These are phyloP conservation scores for Perca flavescens DNA, from an alignment of 2,113 vertebrate species.

Conservation along the genomic window DNA sequence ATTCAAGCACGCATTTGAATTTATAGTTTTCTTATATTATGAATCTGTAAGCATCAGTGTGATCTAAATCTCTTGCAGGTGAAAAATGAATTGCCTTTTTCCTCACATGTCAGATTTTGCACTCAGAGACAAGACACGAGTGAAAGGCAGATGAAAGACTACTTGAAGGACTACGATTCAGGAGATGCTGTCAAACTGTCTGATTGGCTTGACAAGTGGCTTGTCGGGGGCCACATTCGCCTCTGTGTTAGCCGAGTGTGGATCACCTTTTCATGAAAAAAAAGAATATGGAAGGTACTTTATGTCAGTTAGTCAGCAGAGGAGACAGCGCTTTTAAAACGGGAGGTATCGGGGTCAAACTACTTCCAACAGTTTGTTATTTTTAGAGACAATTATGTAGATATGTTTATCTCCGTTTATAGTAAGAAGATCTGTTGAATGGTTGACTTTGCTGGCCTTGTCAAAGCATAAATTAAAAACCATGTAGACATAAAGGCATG, in stretches of 20 bases:
- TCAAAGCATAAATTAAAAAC: conserved; percentile 48
- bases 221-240: conserved; percentile 18
- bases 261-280: conserved; percentile 31
- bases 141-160: conserved; percentile 45
- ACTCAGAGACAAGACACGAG: conserved; percentile 7
- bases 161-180: conserved; percentile 32
- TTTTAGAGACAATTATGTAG: conserved; percentile 64
- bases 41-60: conserved; percentile 10
- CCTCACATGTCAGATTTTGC: conserved; percentile 38
- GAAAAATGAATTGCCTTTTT: conserved; percentile 48
- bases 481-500: conserved; percentile 13
- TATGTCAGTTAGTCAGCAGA: conserved; percentile 43
- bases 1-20: conserved; percentile 8
- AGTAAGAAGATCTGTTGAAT: conserved; percentile 28
- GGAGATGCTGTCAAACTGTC: conserved; percentile 35
- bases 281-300: conserved; percentile 12
- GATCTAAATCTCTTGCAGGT: conserved; percentile 49
- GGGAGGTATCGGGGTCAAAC: conserved; percentile 24
- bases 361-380: conserved; percentile 60
- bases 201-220: conserved; percentile 32
- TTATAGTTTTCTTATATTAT: conserved; percentile 7
- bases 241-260: not conserved
- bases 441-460: conserved; percentile 41
- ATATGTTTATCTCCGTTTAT: conserved; percentile 62
- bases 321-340: conserved; percentile 41